Conservation (phyloP, 2,113 vertebrate species). For the Apteryx owenii region DNA sequence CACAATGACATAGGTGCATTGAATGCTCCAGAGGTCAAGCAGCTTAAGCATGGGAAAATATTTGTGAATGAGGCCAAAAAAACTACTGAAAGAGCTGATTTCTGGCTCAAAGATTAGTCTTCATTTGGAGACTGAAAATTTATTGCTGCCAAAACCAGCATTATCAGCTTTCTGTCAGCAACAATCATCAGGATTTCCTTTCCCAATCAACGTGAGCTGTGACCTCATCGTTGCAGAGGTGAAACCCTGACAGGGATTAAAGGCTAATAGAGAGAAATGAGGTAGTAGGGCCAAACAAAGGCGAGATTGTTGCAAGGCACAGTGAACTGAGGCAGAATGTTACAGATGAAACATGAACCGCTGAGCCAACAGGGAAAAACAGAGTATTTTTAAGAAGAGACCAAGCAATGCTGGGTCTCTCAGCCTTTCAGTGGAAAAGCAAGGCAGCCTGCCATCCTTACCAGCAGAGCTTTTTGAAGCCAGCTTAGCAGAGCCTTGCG, state of each 20-base stretch:
- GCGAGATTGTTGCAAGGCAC: conserved; percentile 47
- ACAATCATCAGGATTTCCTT: conserved; percentile 72
- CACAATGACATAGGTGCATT: conserved; percentile 41
- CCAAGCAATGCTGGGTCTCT: neutral
- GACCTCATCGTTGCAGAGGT: conserved; percentile 73
- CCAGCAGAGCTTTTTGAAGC: conserved; percentile 26
- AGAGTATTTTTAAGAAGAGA: conserved; percentile 6
- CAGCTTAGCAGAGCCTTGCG: conserved; percentile 44
- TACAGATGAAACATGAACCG: conserved; percentile 57
- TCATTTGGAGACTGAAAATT: conserved; percentile 73
- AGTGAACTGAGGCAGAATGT: neutral
- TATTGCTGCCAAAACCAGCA: conserved; percentile 68
- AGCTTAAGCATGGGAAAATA: conserved; percentile 75
- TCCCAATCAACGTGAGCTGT: conserved; percentile 72
- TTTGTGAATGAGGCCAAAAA: conserved; percentile 63
- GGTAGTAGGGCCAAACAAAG: conserved; percentile 71
- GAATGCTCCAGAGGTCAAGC: conserved; percentile 62
- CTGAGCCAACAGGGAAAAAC: neutral
- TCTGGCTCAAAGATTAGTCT: conserved; percentile 70
- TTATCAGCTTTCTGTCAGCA: conserved; percentile 77
- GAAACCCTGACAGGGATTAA: conserved; percentile 78
- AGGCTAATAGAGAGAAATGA: conserved; percentile 70
- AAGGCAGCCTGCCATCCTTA: conserved; percentile 31
- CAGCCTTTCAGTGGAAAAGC: neutral
- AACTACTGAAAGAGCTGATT: conserved; percentile 54